Base-by-base conservation (phyloP, 2,113 vertebrate species). In the Trichomycterus rosablanca region DNA sequence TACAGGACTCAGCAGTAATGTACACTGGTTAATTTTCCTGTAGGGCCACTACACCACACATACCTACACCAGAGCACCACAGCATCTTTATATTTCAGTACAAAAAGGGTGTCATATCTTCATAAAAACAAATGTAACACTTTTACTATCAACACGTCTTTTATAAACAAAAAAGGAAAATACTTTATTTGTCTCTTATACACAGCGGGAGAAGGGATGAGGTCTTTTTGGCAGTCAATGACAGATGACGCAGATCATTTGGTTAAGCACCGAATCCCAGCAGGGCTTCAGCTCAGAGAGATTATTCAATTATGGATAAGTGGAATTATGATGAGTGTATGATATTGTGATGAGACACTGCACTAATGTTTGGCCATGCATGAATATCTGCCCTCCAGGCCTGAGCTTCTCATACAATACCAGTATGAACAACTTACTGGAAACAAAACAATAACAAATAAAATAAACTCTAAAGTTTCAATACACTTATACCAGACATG, bases 341-440 rank as follows among this genome's bases (percentile, higher is more conserved):
- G 69, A 67, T 67, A 52, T 59, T 66, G 54, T 68, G 23, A 51
- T 69, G 56, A 73, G 61, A 64, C 60, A 62, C 32, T 69, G 67
- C 71, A 58, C 63, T 74, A 74, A 74, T 70, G 67, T 68, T 73
- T 59, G 71, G 51, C 70, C 66, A 68, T 68, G 59, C 65, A 59
- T 56, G 56, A 59, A 59, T 59, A 58, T 50, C 58, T 55, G 61
- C 60, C 66, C 30, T 58, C 44, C 50, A 10, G 70, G 66, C 50
- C 43, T 20, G 14, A 12, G 44, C 58, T 40, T 48, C 43, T 55
- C 44, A 55, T 68, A 55, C 43, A 39, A 61, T 19, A 46, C 42
- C 50, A 62, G 23, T 32, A 24, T 3, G n/a, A 42, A 32, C 63
- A 40, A 68, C 40, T 56, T 53, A 56, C 43, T 54, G 23, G 7